Evolutionary conservation across 1,140 invertebrate species (phyloP), one percentile per base, ranked within the genome.

Genomic region (Drosophila obscura): DNA sequence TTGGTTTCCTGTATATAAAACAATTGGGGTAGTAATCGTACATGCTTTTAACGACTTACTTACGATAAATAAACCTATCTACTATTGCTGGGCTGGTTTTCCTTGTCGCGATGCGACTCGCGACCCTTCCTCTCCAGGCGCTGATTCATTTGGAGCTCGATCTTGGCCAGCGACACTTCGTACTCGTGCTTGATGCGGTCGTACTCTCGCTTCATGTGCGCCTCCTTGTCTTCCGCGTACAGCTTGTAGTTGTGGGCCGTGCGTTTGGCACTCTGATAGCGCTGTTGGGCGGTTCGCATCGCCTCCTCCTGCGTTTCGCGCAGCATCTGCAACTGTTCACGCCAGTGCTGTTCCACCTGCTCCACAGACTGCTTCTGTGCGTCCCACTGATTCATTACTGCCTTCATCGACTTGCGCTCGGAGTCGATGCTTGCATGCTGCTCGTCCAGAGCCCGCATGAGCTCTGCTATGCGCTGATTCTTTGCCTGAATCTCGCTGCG

Each of bases 251-350:
- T 94, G n/a, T 91, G 88, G 11, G 93, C 92, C 5, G 93, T 94
- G 73, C 93, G 93, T 74, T 94, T 94, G 5, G 92, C 93, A 61
- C 93, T 93, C 71, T 93, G 93, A 68, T 94, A 94, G 57, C 94
- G 94, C 15, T 93, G 92, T 35, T 93, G 92, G 24, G 93, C 65
- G 2, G 75, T 82, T 31, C 92, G 84, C 68, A 93, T 66, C 3
- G 76, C 69, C 50, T 79, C 74, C 41, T 83, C 79, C 15, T 90
- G 84, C 5, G 67, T 61, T 8, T 64, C 50, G 35, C 76, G 56
- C 41, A 90, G 13, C n/a, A 69, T 41, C 6, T 85, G 55, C 8
- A 92, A n/a, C 19, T 91, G 78, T 8, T 50, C 26, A 5, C 79
- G 75, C 88, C 87, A 90, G 7, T 90, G 79, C 13, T 74, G 53